These are phyloP conservation scores for Drosophila prosaltans DNA, from an alignment of 1,140 invertebrate genomes.

Conservation along the genomic window DNA sequence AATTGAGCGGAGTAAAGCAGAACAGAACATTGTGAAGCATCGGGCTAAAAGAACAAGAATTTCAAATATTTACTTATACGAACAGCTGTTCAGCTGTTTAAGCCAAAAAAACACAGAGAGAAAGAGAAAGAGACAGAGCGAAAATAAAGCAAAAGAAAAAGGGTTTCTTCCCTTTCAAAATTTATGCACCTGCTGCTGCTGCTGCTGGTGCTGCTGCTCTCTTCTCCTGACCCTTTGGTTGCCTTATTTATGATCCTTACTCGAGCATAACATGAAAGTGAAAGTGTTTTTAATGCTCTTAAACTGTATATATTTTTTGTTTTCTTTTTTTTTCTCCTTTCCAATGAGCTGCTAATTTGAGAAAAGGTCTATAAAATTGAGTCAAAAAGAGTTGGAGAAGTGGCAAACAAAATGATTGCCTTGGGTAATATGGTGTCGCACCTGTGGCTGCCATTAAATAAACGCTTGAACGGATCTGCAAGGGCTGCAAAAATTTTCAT, in stretches of 20 bases:
- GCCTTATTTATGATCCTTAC: slow-evolving; percentile 52
- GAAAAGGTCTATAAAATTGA: slow-evolving; percentile 42
- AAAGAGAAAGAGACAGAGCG: not conserved
- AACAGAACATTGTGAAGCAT: not conserved
- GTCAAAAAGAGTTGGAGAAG: too few relatives aligned
- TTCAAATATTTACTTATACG: slow-evolving; percentile 34
- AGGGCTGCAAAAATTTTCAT: slow-evolving; percentile 38
- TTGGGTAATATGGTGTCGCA: slow-evolving; percentile 12
- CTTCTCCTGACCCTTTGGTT: slow-evolving; percentile 30
- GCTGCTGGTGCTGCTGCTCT: too few relatives aligned
- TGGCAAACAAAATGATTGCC: not conserved
- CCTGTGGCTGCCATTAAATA: slow-evolving; percentile 57
- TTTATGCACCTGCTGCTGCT: slow-evolving; percentile 46
- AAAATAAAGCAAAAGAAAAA: not conserved
- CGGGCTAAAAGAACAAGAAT: slow-evolving; percentile 12
- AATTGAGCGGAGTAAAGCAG: not conserved
- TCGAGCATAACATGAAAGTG: slow-evolving; percentile 55
- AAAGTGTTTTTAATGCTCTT: slow-evolving; percentile 60
- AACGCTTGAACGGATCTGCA: slow-evolving; percentile 17
- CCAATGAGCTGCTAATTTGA: slow-evolving; percentile 59
- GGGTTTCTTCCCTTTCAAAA: slow-evolving; percentile 15
- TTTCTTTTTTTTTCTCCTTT: not conserved
- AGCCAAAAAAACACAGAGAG: too few relatives aligned
- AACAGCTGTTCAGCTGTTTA: slow-evolving; percentile 37
- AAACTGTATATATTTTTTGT: slow-evolving; percentile 8